Evolutionary conservation across 2,113 vertebrate genomes (phyloP).

Genomic region (Apodemus speciosus): DNA sequence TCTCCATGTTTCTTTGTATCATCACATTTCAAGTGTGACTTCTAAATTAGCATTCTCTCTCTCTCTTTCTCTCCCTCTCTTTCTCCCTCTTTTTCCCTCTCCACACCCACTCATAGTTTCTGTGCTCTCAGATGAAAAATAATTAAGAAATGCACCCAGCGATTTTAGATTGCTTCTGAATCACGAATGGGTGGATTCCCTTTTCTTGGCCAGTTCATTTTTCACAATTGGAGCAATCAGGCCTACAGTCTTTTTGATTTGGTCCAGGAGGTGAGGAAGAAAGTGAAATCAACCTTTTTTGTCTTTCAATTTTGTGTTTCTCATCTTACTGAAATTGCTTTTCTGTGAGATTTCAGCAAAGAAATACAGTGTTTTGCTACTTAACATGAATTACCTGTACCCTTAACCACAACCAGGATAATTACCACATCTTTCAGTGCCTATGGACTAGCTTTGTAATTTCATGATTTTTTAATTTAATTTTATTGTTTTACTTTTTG

Average conservation of each 20-base stretch:
- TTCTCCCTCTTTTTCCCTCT: neutral
- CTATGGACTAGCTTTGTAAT: conserved; percentile 61
- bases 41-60: neutral
- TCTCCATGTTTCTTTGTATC: neutral
- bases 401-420: conserved; percentile 61
- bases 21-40: neutral
- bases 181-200: neutral
- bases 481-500: conserved; percentile 44
- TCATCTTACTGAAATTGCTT: conserved; percentile 66
- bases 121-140: conserved; percentile 32
- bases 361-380: conserved; percentile 62
- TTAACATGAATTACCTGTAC: conserved; percentile 68
- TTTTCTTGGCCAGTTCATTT: conserved; percentile 28
- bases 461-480: conserved; percentile 48
- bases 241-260: conserved; percentile 53
- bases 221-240: conserved; percentile 16
- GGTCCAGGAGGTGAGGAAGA: conserved; percentile 42
- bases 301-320: conserved; percentile 61
- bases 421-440: conserved; percentile 74
- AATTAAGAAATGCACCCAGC: conserved; percentile 45
- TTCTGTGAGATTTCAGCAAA: conserved; percentile 64
- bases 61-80: neutral
- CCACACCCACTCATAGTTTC: neutral
- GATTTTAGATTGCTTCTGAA: conserved; percentile 58
- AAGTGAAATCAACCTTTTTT: conserved; percentile 53